phyloP scores from a whole-genome alignment of 1,140 invertebrate species.

The Medauroidea extradentata region DNA sequence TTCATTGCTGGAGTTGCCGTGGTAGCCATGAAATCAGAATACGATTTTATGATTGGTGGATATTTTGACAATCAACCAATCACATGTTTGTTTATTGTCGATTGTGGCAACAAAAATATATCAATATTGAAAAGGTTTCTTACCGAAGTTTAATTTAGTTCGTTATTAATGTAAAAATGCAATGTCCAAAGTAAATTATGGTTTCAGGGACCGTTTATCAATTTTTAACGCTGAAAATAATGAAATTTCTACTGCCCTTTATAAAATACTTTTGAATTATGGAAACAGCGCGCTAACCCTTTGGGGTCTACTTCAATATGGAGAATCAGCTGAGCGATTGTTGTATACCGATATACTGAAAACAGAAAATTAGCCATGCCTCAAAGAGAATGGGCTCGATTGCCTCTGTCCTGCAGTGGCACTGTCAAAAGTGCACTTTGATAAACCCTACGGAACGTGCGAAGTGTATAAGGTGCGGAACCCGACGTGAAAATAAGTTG shows the following conservation, averaged over 20 bases:
- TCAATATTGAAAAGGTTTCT: no score
- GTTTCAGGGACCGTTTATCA: no score
- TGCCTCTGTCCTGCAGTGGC: conserved; percentile 85
- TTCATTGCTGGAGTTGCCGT: no score
- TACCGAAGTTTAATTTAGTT: no score
- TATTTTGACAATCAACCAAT: not conserved
- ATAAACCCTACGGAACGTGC: conserved; percentile 79
- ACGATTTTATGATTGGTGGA: conserved; percentile 8
- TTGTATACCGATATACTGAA: conserved; percentile 43
- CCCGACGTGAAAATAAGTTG: not conserved
- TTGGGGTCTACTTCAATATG: conserved; percentile 48
- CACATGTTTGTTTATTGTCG: conserved; percentile 4
- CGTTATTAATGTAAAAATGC: no score
- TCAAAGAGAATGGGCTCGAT: conserved; percentile 72
- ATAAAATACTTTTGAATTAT: no score
- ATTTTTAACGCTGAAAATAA: no score
- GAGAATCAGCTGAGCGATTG: conserved; percentile 55
- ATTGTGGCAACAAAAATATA: conserved; percentile 6
- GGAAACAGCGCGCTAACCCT: not conserved
- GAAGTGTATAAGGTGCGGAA: conserved; percentile 75
- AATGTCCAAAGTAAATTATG: no score
- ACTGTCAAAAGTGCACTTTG: conserved; percentile 76
- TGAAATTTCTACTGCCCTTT: no score
- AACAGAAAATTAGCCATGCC: conserved; percentile 50
- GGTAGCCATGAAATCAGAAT: not conserved